Conservation (phyloP, 2,113 vertebrate genomes). For the Elgaria multicarinata region DNA sequence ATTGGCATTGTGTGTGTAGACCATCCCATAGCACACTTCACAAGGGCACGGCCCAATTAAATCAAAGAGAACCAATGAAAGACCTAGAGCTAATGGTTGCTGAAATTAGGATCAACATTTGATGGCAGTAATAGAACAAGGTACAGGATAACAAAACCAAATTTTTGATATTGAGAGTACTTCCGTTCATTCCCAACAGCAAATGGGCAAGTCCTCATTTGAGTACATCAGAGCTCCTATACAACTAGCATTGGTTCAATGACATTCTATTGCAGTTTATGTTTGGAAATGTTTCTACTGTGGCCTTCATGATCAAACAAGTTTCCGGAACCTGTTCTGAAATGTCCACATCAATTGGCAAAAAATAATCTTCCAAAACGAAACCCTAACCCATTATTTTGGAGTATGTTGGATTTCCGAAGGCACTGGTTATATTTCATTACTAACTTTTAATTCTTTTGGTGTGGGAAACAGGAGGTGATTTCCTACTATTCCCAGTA, state of each 20-base stretch:
- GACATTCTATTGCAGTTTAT: not conserved
- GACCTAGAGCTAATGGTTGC: not conserved
- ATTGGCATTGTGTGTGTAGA: not conserved
- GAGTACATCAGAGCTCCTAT: not conserved
- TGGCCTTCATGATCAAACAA: not conserved
- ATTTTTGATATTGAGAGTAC: not conserved
- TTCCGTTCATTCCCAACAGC: not conserved
- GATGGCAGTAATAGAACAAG: not conserved
- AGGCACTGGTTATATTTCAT: not conserved
- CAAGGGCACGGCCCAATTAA: not conserved
- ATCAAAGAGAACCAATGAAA: not conserved
- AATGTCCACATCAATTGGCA: not conserved
- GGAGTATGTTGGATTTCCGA: not conserved
- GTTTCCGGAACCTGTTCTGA: not conserved
- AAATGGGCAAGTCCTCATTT: not conserved
- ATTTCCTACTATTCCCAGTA: conserved; percentile 85
- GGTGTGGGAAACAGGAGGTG: conserved; percentile 76
- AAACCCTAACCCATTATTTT: not conserved
- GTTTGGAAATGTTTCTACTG: not conserved
- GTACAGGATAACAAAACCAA: not conserved
- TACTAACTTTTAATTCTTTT: conserved; percentile 40
- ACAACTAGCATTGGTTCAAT: not conserved
- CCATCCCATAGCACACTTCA: not conserved
- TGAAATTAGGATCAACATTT: not conserved
- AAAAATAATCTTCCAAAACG: not conserved